Conservation (phyloP, 2,113 vertebrate species). For the Rhinoderma darwinii region DNA sequence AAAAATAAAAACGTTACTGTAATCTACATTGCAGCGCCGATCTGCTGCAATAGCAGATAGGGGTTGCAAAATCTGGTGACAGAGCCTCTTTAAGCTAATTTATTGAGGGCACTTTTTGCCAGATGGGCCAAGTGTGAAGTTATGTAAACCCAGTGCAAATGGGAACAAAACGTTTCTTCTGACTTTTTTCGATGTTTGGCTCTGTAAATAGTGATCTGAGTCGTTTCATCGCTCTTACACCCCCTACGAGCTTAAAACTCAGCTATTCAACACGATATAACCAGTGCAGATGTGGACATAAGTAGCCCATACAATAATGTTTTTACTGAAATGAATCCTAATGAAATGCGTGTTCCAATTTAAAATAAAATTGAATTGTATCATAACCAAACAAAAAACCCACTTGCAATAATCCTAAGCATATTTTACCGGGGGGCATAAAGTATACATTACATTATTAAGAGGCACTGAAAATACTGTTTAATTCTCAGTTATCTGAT, state of each 20-base stretch:
- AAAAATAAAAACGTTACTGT: too few species aligned
- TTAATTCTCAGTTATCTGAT: constrained; percentile 24
- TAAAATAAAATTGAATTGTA: constrained; percentile 64
- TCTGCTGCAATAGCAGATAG: too few species aligned
- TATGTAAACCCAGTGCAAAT: not conserved
- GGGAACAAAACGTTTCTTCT: not conserved
- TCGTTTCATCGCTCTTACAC: not conserved
- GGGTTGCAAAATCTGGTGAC: too few species aligned
- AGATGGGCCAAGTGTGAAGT: not conserved
- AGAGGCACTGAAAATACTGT: constrained; percentile 27
- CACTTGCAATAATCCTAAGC: constrained; percentile 60
- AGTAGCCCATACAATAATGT: constrained; percentile 59
- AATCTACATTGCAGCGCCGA: too few species aligned
- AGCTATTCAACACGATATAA: not conserved
- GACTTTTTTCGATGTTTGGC: not conserved
- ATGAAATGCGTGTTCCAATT: constrained; percentile 60
- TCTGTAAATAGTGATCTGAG: not conserved
- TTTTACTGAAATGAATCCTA: constrained; percentile 62
- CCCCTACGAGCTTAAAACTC: not conserved
- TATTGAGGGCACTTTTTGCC: not conserved
- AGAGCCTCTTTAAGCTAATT: too few species aligned
- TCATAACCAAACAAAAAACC: constrained; percentile 65
- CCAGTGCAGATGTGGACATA: constrained; percentile 48
- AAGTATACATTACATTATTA: constrained; percentile 48
- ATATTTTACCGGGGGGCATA: constrained; percentile 36